Conservation (phyloP, 2,797 vertebrate genomes). For the Amblyopsis hoosieri region DNA sequence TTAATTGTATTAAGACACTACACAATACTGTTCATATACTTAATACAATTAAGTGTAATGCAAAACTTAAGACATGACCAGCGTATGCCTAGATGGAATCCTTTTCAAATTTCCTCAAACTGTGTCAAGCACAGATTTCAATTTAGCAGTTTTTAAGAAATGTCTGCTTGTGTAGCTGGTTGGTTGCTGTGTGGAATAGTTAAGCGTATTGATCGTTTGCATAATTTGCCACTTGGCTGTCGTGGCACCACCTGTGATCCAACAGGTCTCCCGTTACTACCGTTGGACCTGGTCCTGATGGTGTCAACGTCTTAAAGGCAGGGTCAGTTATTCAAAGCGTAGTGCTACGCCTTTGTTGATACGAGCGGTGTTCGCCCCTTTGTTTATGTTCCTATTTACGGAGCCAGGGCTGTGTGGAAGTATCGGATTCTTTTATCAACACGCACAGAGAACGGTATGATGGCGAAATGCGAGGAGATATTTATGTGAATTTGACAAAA, state of each 20-base stretch:
- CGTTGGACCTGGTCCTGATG: constrained; percentile 38
- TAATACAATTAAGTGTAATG: not conserved
- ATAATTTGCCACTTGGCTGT: constrained; percentile 43
- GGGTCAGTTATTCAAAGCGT: no score
- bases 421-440: no score
- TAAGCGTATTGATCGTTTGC: constrained; percentile 38
- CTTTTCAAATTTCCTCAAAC: constrained; percentile 8
- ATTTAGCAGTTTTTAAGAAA: not conserved
- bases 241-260: constrained; percentile 52
- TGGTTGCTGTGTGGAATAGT: constrained; percentile 10
- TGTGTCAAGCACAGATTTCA: no score
- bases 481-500: no score
- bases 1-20: no score
- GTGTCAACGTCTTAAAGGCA: constrained; percentile 1
- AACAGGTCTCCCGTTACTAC: constrained; percentile 54
- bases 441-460: no score
- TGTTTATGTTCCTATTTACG: no score
- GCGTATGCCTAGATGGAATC: not conserved
- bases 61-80: constrained; percentile 4
- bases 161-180: constrained; percentile 19
- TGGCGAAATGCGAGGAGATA: no score
- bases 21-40: no score
- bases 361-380: no score
- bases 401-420: no score
- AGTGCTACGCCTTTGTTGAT: no score